Evolutionary conservation across 2,888 invertebrate genomes (phyloP), one percentile per base, ranked within the genome.

Genomic region (Agapostemon virescens): DNA sequence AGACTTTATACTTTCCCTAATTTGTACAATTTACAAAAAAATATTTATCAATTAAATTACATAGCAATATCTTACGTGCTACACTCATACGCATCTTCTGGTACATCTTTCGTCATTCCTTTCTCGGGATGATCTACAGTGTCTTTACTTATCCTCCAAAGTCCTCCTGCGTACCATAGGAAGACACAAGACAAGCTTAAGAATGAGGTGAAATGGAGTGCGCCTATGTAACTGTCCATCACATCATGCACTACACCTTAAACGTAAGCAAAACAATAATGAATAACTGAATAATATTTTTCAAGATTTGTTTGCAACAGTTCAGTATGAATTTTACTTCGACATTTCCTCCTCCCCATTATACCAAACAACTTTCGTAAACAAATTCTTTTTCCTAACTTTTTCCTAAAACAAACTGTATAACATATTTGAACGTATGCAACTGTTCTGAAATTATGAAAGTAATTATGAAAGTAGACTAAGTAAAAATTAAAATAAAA

Each of bases 231-330:
- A 66, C 91, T 91, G 23, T 88, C 82, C 58, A 87, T 91, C 63
- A 88, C 78, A 80, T 93, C 93, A 68, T 91, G 92, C 0, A 91
- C 90, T 42, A 90, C 84, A 36, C 92, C 92, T 92, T 33, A 33
- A 63, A 77, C 1, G 40, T 30, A 23, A 68, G 52, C n/a, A 15
- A 17, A 36, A 42, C 13, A 52, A 38, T 26, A 30, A 20, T 42
- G 0, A 49, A 45, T n/a, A n/a, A 40, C 38, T 1, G 0, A 42
- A 45, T 66, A 15, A 23, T 7, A 72, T 45, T 26, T n/a, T n/a
- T n/a, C n/a, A n/a, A n/a, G n/a, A n/a, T n/a, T n/a, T n/a, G n/a
- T n/a, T n/a, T n/a, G n/a, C n/a, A n/a, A n/a, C n/a, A n/a, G n/a
- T n/a, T n/a, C n/a, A n/a, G n/a, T n/a, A n/a, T n/a, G n/a, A n/a